phyloP scores from a whole-genome alignment of 2,888 invertebrate genomes.

The Archips crataeganus region DNA sequence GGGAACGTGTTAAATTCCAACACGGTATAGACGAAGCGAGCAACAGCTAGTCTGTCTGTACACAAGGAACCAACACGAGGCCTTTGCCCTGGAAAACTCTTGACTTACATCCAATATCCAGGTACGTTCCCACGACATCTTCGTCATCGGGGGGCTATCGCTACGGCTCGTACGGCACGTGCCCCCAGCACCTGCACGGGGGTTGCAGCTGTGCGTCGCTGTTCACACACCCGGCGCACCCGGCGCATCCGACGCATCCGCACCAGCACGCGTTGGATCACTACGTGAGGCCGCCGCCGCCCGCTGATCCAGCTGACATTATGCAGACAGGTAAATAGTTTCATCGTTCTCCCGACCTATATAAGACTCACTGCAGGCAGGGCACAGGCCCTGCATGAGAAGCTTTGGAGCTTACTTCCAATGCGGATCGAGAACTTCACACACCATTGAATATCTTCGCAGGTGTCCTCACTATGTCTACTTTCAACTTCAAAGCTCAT shows the following conservation, averaged over 20 bases:
- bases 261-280: constrained; percentile 85
- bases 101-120: constrained; percentile 54
- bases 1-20: too few species aligned
- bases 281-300: constrained; percentile 80
- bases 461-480: too few species aligned
- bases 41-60: too few species aligned
- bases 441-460: too few species aligned
- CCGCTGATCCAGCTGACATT: constrained; percentile 80
- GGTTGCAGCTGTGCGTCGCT: constrained; percentile 88
- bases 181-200: constrained; percentile 91
- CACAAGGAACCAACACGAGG: too few species aligned
- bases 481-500: too few species aligned
- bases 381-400: too few species aligned
- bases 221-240: constrained; percentile 83
- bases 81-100: too few species aligned
- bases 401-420: too few species aligned
- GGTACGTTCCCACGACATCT: constrained; percentile 87
- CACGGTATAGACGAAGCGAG: too few species aligned
- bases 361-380: too few species aligned
- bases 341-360: background rate
- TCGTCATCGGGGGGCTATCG: constrained; percentile 78
- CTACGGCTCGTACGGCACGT: constrained; percentile 86
- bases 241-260: constrained; percentile 80
- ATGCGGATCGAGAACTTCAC: too few species aligned
- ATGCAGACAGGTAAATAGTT: constrained; percentile 76